phyloP scores from a whole-genome alignment of 2,113 vertebrate genomes.

The Sialia sialis region DNA sequence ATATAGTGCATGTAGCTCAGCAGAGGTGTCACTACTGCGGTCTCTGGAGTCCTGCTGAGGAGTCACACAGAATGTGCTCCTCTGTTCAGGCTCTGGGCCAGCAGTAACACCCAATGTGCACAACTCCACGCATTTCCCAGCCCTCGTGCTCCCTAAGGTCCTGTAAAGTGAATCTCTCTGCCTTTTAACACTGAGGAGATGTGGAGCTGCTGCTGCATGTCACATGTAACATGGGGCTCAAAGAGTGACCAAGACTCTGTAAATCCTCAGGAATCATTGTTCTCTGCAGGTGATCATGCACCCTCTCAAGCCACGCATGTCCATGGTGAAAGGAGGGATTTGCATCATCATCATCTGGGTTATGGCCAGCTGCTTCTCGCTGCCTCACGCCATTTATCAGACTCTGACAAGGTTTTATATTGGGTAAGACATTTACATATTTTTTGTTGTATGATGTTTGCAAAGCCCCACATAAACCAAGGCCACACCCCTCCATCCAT shows the following conservation, averaged over 20 bases:
- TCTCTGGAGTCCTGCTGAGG: neutral
- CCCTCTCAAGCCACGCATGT: constrained; percentile 76
- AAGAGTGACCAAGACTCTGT: accelerated
- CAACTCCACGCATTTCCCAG: neutral
- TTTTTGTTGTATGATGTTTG: neutral
- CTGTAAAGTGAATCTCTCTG: neutral
- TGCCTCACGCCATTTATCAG: constrained; percentile 81
- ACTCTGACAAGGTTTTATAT: constrained; percentile 72
- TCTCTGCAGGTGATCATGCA: constrained; percentile 76
- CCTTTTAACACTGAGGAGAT: neutral
- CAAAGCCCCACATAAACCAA: neutral
- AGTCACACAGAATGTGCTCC: neutral
- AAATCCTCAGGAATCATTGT: neutral
- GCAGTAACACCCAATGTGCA: neutral
- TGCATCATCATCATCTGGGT: constrained; percentile 78
- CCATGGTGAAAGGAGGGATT: constrained; percentile 70
- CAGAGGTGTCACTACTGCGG: accelerated
- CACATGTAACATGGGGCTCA: neutral
- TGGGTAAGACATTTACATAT: constrained; percentile 61
- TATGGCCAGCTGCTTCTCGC: constrained; percentile 78
- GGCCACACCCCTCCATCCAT: neutral
- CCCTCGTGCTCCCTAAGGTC: neutral
- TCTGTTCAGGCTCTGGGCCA: neutral
- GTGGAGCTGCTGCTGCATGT: neutral
- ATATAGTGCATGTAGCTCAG: neutral